Base-by-base conservation (phyloP, 1,140 invertebrate genomes). In the Phortica variegata region DNA sequence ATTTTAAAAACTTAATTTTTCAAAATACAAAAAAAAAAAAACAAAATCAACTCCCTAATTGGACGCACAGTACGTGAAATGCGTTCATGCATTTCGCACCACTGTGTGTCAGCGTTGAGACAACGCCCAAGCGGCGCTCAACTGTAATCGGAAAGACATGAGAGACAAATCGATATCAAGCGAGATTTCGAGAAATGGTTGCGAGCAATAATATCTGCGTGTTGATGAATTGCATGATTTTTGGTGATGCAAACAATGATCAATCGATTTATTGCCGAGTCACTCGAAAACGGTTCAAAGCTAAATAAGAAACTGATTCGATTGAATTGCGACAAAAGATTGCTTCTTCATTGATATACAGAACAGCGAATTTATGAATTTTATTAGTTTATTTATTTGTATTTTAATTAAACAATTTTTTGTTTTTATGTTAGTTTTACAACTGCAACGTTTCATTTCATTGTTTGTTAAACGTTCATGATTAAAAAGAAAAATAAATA, bases 181-280 rank as follows among this genome's bases (percentile, higher is more conserved):
- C 34, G 29, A 34, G 34, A 56, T 37, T 37, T 52, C 44, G 47
- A 51, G 32, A 31, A 73, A 70, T 75, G 72, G 72, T 65, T 75
- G 72, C 72, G 72, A 75, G 72, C 70, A 75, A 75, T 75, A 75
- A 75, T 75, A 75, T 75, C 65, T 75, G 72, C 62, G 72, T 75
- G 72, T 75, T 75, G 72, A 75, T 74, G 62, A 66, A 63, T 59
- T 71, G 66, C 61, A 70, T 68, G 63, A 68, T 73, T 61, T 62
- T 65, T 72, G 68, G 68, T 65, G 68, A 73, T 73, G 70, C 70
- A 68, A 66, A 61, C 58, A 54, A 59, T 65, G 59, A 68, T 70
- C 65, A 65, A 73, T 60, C 65, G 70, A 68, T 54, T 58, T 59
- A 68, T 73, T 73, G 70, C 50, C 9, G 34, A 18, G 34, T 42